Base-by-base conservation (phyloP, 2,888 invertebrate species). In the Phyllotreta striolata region DNA sequence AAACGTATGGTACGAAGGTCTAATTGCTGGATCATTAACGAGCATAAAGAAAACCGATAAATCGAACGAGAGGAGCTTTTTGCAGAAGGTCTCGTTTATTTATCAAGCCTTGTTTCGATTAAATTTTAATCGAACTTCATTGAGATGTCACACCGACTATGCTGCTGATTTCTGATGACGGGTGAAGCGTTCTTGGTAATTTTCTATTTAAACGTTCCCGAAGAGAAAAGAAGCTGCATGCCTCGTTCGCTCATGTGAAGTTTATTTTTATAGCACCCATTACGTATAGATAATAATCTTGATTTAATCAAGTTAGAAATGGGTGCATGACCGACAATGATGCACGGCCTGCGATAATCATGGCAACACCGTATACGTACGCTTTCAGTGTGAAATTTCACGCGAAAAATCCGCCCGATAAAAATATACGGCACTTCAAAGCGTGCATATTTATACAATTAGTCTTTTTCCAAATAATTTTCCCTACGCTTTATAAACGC, bases 231-330 rank as follows among this genome's bases (percentile, higher is more conserved):
- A 39, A 39, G 13, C 54, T 54, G 60, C 60, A 60, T 14, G 60
- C n/a, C 41, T 60, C 52, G 60, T 44, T 44, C 54, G 60, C 37
- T 62, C 66, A 66, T 66, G 66, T 58, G 51, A 63, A 62, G 63
- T 66, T 56, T 63, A 56, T 63, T 62, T 59, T 66, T 63, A 66
- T 63, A 64, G 60, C 66, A 60, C 63, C 24, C 39, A 60, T 63
- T 66, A 66, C 60, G 63, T 63, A 63, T 63, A 63, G 63, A 66
- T 66, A 63, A 66, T 39, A 63, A 63, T 66, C 63, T 63, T 54
- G 55, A 66, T 66, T 52, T 66, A 66, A 66, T 66, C 66, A 39
- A 14, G 56, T 47, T 57, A 63, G 66, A 63, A 63, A 66, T 66
- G 63, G 66, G 63, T 66, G 56, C 63, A 55, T 66, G 63, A 66